phyloP scores from a whole-genome alignment of 2,797 vertebrate genomes.

The Anableps anableps region DNA sequence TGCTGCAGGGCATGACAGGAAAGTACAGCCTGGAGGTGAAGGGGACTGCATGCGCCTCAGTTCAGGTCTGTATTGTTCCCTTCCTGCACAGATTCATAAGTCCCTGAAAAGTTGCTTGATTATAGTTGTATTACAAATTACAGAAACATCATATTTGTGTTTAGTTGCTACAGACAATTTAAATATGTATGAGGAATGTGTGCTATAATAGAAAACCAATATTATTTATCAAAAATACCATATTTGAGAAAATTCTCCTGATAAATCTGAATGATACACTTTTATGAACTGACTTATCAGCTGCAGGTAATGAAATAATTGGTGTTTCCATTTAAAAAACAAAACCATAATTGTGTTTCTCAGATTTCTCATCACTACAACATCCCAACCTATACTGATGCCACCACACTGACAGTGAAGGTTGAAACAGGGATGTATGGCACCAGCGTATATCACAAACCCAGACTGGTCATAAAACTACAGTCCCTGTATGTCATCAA shows the following conservation, averaged over 20 bases:
- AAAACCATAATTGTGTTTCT: neutral
- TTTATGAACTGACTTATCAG: neutral
- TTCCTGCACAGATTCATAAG: neutral
- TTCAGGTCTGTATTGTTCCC: slow-evolving; percentile 75
- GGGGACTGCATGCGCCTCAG: slow-evolving; percentile 76
- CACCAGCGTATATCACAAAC: neutral
- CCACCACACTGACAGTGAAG: slow-evolving; percentile 39
- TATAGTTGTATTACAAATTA: neutral
- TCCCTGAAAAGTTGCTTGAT: neutral
- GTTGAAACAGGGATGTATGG: slow-evolving; percentile 32
- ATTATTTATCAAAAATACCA: no score
- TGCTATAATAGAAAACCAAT: no score
- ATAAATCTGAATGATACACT: no score
- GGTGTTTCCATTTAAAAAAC: neutral
- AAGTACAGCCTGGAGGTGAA: slow-evolving; percentile 76
- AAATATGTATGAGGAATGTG: neutral
- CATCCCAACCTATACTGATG: slow-evolving; percentile 60
- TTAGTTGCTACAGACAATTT: neutral
- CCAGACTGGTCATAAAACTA: slow-evolving; percentile 1
- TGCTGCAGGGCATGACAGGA: slow-evolving; percentile 66
- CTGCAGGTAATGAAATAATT: neutral
- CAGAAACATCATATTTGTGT: neutral
- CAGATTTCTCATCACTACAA: slow-evolving; percentile 76
- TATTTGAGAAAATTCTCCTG: no score
- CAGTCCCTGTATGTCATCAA: slow-evolving; percentile 1